Conservation (phyloP, 2,888 invertebrate genomes). For the Heliconius erato region DNA sequence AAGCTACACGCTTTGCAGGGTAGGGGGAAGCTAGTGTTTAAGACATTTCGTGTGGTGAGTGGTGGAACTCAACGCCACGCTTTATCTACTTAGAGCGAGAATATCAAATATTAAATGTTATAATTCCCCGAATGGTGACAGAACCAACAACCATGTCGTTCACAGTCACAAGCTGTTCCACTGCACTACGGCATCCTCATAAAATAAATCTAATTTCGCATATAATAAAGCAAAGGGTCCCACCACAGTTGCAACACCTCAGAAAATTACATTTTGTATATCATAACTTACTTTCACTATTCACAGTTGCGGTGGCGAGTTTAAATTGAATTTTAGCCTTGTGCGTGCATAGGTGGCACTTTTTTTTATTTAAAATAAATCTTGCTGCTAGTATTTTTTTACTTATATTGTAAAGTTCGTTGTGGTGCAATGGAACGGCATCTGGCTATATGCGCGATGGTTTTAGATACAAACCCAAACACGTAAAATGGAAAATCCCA, state of each 20-base stretch:
- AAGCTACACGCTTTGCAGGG: no score
- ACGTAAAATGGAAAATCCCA: no score
- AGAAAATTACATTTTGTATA: not conserved
- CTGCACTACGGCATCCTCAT: not conserved
- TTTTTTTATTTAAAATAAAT: not conserved
- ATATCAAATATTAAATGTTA: no score
- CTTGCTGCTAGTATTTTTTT: not conserved
- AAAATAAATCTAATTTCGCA: not conserved
- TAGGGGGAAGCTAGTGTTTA: no score
- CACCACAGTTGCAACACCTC: not conserved
- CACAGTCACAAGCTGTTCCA: no score
- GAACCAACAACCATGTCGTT: not conserved
- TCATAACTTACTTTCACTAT: conserved; percentile 4
- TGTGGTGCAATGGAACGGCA: not conserved
- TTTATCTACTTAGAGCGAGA: no score
- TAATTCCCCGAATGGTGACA: not conserved
- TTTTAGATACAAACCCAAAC: not conserved
- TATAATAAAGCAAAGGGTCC: not conserved
- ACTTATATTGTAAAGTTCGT: not conserved
- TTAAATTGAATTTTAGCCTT: not conserved
- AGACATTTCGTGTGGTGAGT: no score
- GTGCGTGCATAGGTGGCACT: not conserved
- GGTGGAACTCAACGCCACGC: no score
- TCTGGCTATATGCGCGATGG: not conserved
- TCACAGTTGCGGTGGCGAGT: not conserved